A percentile compares a stretch with the other conserved stretches of the same genome.
Evolutionary conservation across 2,113 vertebrate genomes (phyloP).

Genomic region (Pogonocichla stellata): DNA sequence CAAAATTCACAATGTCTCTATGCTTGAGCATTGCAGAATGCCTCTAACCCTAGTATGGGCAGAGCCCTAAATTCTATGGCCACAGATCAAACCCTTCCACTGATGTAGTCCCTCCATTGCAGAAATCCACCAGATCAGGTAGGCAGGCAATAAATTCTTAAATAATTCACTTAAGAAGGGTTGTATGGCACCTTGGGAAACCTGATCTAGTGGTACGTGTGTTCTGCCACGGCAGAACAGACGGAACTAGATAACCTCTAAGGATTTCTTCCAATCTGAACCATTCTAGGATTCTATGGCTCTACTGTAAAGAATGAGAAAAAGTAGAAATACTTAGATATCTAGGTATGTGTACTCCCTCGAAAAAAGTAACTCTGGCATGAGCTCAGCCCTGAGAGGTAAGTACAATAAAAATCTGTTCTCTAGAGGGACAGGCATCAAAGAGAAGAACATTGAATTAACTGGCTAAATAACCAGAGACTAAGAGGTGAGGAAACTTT

Average conservation of each 20-base stretch:
- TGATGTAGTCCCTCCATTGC: background rate
- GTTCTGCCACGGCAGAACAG: fast-evolving
- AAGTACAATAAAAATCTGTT: background rate
- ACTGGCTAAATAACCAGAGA: background rate
- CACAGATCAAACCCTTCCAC: background rate
- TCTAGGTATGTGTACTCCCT: background rate
- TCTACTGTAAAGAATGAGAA: background rate
- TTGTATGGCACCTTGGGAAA: background rate
- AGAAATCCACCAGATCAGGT: background rate
- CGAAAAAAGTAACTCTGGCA: background rate
- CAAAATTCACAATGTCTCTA: background rate
- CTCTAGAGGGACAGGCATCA: background rate
- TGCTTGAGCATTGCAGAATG: background rate
- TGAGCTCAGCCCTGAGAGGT: background rate
- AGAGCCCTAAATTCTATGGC: background rate
- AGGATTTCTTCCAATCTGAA: background rate
- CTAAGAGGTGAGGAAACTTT: background rate
- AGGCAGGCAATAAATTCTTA: background rate
- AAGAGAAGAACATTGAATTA: background rate
- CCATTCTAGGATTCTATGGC: background rate
- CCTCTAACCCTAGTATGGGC: background rate
- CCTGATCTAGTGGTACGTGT: background rate
- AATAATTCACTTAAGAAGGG: background rate
- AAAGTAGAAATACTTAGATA: background rate
- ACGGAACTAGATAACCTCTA: background rate